Conservation (phyloP, 2,888 invertebrate genomes). For the Himalopsyche tibetana region DNA sequence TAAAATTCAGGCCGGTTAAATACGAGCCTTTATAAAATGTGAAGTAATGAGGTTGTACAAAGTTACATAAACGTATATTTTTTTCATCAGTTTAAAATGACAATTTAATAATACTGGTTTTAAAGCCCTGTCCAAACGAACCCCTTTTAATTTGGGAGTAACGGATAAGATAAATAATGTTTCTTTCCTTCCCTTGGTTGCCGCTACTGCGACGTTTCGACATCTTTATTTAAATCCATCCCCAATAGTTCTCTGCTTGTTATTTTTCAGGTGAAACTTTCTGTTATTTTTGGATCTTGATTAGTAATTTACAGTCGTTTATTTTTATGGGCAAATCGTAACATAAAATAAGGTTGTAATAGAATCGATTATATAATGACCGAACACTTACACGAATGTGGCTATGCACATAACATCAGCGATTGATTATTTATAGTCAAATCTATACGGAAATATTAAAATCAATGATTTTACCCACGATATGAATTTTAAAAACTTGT, state of each 20-base stretch:
- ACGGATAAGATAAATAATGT: constrained; percentile 62
- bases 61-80: too few species aligned
- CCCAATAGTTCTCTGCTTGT: constrained; percentile 36
- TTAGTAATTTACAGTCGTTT: constrained; percentile 23
- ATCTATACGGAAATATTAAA: too few species aligned
- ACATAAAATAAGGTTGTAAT: constrained; percentile 6
- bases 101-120: constrained; percentile 10
- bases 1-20: too few species aligned
- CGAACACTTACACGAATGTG: too few species aligned
- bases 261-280: constrained; percentile 39
- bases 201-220: constrained; percentile 52
- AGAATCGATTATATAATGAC: not conserved
- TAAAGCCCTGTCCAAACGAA: constrained; percentile 31
- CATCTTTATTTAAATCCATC: constrained; percentile 59
- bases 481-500: too few species aligned
- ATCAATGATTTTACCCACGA: too few species aligned
- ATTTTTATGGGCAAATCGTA: constrained; percentile 19
- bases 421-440: too few species aligned
- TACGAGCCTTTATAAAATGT: too few species aligned
- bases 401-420: too few species aligned
- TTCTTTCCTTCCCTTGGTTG: constrained; percentile 57
- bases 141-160: constrained; percentile 56
- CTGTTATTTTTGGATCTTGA: constrained; percentile 35
- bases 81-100: too few species aligned
- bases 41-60: too few species aligned